These are phyloP conservation scores for Pseudomyrmex flavicornis DNA, from an alignment of 1,140 invertebrate species.

Conservation along the genomic window DNA sequence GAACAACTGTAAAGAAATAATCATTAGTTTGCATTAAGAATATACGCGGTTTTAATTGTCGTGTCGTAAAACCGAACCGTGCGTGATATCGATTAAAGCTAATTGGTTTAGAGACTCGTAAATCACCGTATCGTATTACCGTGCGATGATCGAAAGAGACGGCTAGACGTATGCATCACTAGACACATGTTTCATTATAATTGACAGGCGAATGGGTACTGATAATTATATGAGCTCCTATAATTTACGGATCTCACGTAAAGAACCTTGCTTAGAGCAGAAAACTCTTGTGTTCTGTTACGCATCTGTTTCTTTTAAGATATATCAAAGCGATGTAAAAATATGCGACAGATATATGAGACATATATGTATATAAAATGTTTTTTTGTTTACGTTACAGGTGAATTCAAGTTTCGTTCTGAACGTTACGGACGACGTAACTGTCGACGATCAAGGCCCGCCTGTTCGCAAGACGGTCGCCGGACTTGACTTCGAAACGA, in stretches of 20 bases:
- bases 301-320: too few relatives aligned
- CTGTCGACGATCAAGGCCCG: constrained; percentile 73
- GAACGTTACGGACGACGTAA: constrained; percentile 82
- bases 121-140: constrained; percentile 23
- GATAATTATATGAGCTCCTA: too few relatives aligned
- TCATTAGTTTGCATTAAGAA: constrained; percentile 41
- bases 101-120: constrained; percentile 50
- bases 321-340: too few relatives aligned
- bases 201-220: too few relatives aligned
- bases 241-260: too few relatives aligned
- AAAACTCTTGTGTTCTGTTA: too few relatives aligned
- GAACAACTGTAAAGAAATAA: background rate
- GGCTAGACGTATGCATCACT: background rate
- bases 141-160: background rate
- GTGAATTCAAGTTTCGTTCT: constrained; percentile 80
- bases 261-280: too few relatives aligned
- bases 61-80: constrained; percentile 10
- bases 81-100: constrained; percentile 26
- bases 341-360: background rate
- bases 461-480: constrained; percentile 69
- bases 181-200: constrained; percentile 4
- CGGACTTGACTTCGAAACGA: constrained; percentile 86
- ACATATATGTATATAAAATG: too few relatives aligned
- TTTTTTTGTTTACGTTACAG: constrained; percentile 69
- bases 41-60: constrained; percentile 16